Evolutionary conservation across 2,797 vertebrate species (phyloP).

Genomic region (Sarcophilus harrisii): DNA sequence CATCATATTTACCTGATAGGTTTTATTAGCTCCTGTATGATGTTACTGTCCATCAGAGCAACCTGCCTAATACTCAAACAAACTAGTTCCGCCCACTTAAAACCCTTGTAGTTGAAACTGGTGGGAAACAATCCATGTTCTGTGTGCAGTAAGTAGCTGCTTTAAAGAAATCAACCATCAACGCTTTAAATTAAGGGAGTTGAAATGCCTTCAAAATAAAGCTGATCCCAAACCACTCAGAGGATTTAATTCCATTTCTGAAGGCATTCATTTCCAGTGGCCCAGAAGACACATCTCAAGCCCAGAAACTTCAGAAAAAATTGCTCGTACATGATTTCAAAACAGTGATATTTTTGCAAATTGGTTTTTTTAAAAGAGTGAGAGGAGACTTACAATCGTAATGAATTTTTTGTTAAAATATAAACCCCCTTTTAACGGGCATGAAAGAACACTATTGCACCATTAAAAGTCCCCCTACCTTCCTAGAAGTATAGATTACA

Average conservation of each 20-base stretch:
- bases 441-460: neutral
- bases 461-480: neutral
- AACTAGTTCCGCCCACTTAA: neutral
- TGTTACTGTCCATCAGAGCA: conserved; percentile 68
- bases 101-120: conserved; percentile 37
- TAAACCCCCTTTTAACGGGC: conserved; percentile 38
- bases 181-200: conserved; percentile 74
- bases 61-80: neutral
- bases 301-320: conserved; percentile 56
- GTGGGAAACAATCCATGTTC: neutral
- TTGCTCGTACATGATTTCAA: neutral
- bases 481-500: neutral
- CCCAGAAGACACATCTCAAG: conserved; percentile 4
- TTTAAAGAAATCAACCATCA: conserved; percentile 75
- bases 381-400: neutral
- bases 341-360: conserved; percentile 70
- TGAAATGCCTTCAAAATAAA: conserved; percentile 75
- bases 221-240: conserved; percentile 33
- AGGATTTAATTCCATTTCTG: conserved; percentile 64
- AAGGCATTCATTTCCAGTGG: conserved; percentile 64
- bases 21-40: conserved; percentile 65
- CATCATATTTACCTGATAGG: conserved; percentile 73
- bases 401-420: conserved; percentile 54
- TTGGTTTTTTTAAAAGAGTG: conserved; percentile 50
- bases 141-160: conserved; percentile 52